Base-by-base conservation (phyloP, 2,113 vertebrate species). In the Verasper variegatus region DNA sequence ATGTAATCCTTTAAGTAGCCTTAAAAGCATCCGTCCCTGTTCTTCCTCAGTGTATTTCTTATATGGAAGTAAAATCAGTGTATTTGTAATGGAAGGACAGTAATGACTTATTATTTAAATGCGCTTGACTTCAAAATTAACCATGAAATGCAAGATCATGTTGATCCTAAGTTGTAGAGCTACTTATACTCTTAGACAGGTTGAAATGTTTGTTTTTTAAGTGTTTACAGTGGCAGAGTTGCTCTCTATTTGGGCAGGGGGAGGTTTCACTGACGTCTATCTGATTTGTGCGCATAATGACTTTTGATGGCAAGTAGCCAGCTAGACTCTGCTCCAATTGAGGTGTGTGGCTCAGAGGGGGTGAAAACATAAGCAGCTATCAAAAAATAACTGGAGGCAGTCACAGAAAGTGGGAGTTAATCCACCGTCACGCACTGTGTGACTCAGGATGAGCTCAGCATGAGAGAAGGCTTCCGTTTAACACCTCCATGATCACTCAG, bases 11-110 rank as follows among this genome's bases (percentile, higher is more conserved):
- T 61, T n/a, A 61, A 37, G 7, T 61, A 3, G 31, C 59, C 3
- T 12, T 47, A 13, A 49, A 65, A 23, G 49, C n/a, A 11, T 20
- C 3, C 20, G 35, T 20, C 3, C 1, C 18, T 37, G 6, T 45
- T 54, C 56, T 27, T 63, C 42, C 52, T 8, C 6, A 27, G 27
- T 55, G 24, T 65, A 6, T 61, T 51, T 66, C 27, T 72, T 58
- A 24, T 14, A 65, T 58, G 18, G 24, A 24, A 35, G 49, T 3
- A 67, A 23, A 56, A 56, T 49, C 47, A 2, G 58, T 59, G 45
- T 1, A 58, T 75, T 31, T 7, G 21, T 51, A 65, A 24, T 75
- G 47, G 69, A 83, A 72, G 31, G 57, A 45, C 7, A 51, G 7
- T 56, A 35, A 58, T 37, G 8, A 10, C 8, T 37, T 31, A 31